Percentiles rank a stretch among this genome's conserved stretches.
phyloP scores from a whole-genome alignment of 2,113 vertebrate species.

The Pseudopipra pipra region DNA sequence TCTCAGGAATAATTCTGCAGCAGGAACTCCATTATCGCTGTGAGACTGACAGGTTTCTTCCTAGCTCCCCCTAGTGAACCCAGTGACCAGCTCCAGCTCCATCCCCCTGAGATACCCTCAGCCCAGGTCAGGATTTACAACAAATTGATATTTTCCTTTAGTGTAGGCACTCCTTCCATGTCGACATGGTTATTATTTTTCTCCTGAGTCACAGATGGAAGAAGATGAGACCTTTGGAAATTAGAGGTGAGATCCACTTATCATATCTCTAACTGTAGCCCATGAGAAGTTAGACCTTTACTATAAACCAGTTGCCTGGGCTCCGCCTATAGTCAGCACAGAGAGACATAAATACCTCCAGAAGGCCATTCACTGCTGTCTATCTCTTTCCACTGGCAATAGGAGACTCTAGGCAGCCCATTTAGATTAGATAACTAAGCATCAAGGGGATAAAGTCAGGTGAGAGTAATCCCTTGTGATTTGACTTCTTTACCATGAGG shows the following conservation, averaged over 20 bases:
- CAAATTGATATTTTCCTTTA: neutral
- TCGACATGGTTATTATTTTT: neutral
- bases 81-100: neutral
- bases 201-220: neutral
- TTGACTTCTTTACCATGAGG: neutral
- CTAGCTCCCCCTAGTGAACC: slow-evolving; percentile 64
- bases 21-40: neutral
- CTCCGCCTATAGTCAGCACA: neutral
- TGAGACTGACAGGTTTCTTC: slow-evolving; percentile 17
- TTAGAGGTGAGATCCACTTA: neutral
- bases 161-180: neutral
- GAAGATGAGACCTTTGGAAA: neutral
- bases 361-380: neutral
- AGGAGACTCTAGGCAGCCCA: neutral
- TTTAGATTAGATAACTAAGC: neutral
- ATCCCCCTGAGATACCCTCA: neutral
- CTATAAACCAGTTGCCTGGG: neutral
- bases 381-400: neutral
- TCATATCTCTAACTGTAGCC: neutral
- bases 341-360: neutral
- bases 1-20: neutral
- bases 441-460: neutral
- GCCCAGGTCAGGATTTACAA: neutral
- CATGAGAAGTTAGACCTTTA: neutral
- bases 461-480: neutral